phyloP scores from a whole-genome alignment of 2,797 vertebrate genomes.

The Pseudochirops cupreus region DNA sequence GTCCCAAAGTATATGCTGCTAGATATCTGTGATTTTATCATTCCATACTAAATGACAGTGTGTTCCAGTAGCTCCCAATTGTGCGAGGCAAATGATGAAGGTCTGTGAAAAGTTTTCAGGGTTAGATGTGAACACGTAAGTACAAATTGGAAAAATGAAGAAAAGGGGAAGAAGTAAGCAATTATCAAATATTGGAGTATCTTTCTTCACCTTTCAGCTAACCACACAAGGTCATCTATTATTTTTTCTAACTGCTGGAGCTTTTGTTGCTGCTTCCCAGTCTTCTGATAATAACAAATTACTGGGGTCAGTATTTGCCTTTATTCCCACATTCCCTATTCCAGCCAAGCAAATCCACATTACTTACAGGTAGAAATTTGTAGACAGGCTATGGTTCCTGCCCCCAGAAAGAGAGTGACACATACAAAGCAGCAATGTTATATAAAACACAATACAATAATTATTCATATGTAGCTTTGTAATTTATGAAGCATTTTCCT shows the following conservation, averaged over 20 bases:
- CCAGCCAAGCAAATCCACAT: not conserved
- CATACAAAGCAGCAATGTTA: not conserved
- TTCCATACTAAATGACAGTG: not conserved
- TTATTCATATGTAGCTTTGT: not conserved
- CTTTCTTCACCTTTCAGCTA: not conserved
- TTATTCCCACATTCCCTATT: not conserved
- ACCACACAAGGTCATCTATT: not conserved
- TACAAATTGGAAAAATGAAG: not conserved
- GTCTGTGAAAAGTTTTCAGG: not conserved
- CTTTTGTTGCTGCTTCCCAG: not conserved
- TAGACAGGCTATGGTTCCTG: not conserved
- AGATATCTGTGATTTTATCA: not conserved
- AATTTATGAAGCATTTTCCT: not conserved
- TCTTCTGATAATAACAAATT: not conserved
- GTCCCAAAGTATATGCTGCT: not conserved
- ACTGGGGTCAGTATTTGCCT: not conserved
- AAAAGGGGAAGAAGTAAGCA: not conserved
- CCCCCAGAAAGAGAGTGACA: not conserved
- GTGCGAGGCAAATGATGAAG: not conserved
- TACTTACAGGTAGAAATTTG: not conserved
- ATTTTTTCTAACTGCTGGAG: not conserved
- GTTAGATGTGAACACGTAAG: not conserved
- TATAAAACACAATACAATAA: not conserved
- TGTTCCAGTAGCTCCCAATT: not conserved
- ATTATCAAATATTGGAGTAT: not conserved